Evolutionary conservation across 2,888 invertebrate genomes (phyloP).

Genomic region (Lepidonotus clava): DNA sequence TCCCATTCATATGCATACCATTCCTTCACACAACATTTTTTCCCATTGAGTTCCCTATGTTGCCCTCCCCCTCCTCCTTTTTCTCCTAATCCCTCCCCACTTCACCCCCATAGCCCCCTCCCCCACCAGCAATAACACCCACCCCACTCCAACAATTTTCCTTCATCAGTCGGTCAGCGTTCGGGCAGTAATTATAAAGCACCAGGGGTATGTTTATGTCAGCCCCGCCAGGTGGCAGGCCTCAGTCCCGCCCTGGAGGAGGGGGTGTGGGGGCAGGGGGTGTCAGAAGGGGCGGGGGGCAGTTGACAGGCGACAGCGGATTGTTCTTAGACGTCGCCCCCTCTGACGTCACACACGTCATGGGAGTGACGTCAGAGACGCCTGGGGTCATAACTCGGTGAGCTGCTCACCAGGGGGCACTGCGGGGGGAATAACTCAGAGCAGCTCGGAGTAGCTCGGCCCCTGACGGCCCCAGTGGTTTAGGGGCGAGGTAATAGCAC

Average conservation of each 20-base stretch:
- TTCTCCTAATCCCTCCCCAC: background rate
- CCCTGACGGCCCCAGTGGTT: too few species aligned
- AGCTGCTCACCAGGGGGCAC: background rate
- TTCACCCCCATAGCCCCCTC: background rate
- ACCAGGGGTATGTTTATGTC: conserved; percentile 32
- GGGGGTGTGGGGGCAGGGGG: too few species aligned
- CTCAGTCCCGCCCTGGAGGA: conserved; percentile 24
- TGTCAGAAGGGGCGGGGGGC: too few species aligned
- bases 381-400: background rate
- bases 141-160: background rate
- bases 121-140: background rate
- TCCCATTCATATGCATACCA: too few species aligned
- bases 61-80: too few species aligned
- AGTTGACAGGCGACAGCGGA: conserved; percentile 6
- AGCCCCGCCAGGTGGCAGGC: conserved; percentile 15
- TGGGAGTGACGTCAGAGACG: conserved; percentile 3
- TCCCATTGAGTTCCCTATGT: too few species aligned
- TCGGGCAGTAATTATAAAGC: conserved; percentile 32
- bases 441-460: too few species aligned
- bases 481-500: too few species aligned
- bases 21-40: too few species aligned
- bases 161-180: background rate
- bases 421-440: background rate
- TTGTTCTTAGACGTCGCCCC: background rate
- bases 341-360: background rate